A percentile compares a stretch with the other conserved stretches of the same genome.
These are phyloP conservation scores for Sebastes hopkinsi DNA, from an alignment of 2,797 vertebrate genomes.

Conservation along the genomic window DNA sequence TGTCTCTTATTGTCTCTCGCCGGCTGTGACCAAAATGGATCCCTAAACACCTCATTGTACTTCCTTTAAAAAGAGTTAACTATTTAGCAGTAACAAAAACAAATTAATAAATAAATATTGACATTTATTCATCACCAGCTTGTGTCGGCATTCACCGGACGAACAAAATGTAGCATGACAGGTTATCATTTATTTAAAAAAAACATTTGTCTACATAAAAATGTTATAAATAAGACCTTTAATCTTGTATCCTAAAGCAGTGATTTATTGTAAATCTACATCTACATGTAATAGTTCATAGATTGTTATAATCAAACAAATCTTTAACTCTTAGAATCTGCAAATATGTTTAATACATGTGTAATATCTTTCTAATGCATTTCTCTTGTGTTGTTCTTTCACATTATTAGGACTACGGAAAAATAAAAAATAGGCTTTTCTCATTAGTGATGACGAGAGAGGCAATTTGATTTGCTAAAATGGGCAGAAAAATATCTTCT, in stretches of 20 bases:
- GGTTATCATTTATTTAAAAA: not conserved
- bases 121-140: not conserved
- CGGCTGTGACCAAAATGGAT: conserved; percentile 38
- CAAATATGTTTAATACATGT: too few relatives aligned
- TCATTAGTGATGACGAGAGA: not conserved
- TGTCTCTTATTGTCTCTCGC: conserved; percentile 2
- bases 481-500: not conserved
- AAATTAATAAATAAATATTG: not conserved
- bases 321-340: too few relatives aligned
- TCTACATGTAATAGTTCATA: too few relatives aligned
- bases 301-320: too few relatives aligned
- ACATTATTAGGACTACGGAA: too few relatives aligned
- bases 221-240: too few relatives aligned
- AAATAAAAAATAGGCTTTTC: too few relatives aligned
- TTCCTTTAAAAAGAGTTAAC: not conserved
- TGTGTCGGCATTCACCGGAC: not conserved
- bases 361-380: too few relatives aligned
- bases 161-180: not conserved
- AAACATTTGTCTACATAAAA: too few relatives aligned
- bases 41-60: not conserved
- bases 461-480: not conserved
- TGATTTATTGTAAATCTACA: too few relatives aligned
- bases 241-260: too few relatives aligned
- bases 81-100: not conserved
- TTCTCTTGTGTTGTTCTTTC: too few relatives aligned